These are phyloP conservation scores for Babylonia areolata DNA, from an alignment of 1,140 invertebrate species.

Conservation along the genomic window DNA sequence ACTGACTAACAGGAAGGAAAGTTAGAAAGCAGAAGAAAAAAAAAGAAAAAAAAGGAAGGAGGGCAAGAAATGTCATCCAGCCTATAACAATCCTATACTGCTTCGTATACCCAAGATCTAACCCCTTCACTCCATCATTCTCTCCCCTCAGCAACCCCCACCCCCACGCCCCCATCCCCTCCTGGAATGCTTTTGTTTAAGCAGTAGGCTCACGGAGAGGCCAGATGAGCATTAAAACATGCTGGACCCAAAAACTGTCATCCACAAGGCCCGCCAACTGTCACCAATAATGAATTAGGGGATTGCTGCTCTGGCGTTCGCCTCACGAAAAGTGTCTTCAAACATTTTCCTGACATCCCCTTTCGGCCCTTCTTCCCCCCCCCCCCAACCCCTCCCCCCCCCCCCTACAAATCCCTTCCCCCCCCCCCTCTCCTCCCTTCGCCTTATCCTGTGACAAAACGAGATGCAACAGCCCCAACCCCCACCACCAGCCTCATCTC, in stretches of 20 bases:
- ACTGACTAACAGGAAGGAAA: too few relatives aligned
- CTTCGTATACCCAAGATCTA: too few relatives aligned
- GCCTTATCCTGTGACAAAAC: background rate
- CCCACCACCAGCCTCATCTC: background rate
- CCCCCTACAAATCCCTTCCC: background rate
- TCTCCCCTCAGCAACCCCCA: too few relatives aligned
- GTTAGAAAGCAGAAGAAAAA: too few relatives aligned
- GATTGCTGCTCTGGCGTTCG: background rate
- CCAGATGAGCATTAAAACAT: background rate
- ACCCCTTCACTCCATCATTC: too few relatives aligned
- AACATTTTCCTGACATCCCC: background rate
- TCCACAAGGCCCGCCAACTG: background rate
- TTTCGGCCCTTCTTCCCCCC: background rate
- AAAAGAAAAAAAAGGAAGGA: too few relatives aligned
- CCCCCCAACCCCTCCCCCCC: background rate
- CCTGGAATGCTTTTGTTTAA: background rate
- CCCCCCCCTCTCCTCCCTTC: background rate
- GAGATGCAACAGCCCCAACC: background rate
- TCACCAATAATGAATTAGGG: conserved; percentile 11
- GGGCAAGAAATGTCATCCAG: too few relatives aligned
- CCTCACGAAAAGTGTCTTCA: conserved; percentile 2
- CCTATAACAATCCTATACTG: too few relatives aligned
- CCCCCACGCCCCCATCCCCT: background rate
- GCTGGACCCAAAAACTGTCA: background rate
- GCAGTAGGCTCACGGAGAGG: background rate